Evolutionary conservation across 2,113 vertebrate genomes (phyloP).

Genomic region (Embiotoca jacksoni): DNA sequence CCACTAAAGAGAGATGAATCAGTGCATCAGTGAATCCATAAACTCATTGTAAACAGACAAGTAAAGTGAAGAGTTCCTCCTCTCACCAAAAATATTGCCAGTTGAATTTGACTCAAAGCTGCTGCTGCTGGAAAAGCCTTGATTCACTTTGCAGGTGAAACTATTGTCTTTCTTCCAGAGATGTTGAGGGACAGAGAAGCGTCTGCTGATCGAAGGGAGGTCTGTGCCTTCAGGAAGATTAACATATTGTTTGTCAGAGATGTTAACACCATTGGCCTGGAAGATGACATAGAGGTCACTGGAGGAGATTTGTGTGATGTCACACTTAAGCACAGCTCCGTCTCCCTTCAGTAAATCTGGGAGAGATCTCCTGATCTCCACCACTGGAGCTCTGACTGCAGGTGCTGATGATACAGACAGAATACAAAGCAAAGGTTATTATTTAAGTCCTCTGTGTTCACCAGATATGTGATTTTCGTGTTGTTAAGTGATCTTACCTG

Average conservation of each 20-base stretch:
- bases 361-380: conserved; percentile 73
- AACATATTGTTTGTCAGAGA: conserved; percentile 34
- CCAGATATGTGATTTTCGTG: background rate
- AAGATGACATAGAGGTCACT: conserved; percentile 63
- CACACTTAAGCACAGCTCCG: conserved; percentile 67
- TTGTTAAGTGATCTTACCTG: conserved; percentile 37
- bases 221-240: conserved; percentile 42
- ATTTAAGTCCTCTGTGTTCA: background rate
- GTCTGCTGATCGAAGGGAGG: conserved; percentile 40
- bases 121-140: conserved; percentile 26
- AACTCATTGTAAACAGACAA: background rate
- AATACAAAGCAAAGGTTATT: background rate
- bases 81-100: conserved; percentile 60
- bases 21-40: background rate
- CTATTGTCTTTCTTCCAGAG: background rate
- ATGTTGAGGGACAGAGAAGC: background rate
- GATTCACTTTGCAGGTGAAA: background rate
- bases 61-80: background rate
- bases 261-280: background rate
- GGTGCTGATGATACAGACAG: conserved; percentile 37
- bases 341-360: conserved; percentile 34
- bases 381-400: conserved; percentile 34
- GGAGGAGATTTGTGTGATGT: conserved; percentile 55
- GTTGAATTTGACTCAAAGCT: background rate
- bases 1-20: conserved; percentile 38